Base-by-base conservation (phyloP, 2,888 invertebrate species). In the Morpho deidamia region DNA sequence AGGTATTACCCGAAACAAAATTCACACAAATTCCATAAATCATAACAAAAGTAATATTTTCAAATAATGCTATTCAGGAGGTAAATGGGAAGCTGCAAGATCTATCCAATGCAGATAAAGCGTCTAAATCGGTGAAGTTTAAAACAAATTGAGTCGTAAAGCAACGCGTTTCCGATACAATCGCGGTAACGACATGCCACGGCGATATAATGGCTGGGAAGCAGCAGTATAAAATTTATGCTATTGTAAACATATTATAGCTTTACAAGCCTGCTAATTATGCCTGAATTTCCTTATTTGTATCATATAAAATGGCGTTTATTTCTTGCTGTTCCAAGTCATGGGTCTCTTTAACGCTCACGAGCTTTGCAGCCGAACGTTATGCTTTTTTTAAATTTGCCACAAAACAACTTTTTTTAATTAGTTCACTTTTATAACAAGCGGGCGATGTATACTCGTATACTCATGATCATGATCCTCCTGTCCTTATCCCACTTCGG, bases 141-240 rank as follows among this genome's bases (percentile, higher is more conserved):
- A 38, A 46, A 53, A 57, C 50, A 43, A 41, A 57, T 51, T n/a
- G 55, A 33, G 42, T 51, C 55, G 51, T 56, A 55, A 55, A 60
- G 44, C 44, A 34, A 51, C 42, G 51, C 48, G 45, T 43, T 46
- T 23, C 41, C 54, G 41, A 49, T 51, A 44, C 51, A 47, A 51
- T 54, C 51, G 42, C 45, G 48, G 48, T 58, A 45, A 50, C 42
- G 11, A 11, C 53, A 43, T 49, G 32, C 32, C 40, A 35, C 12
- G 38, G 53, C 49, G 32, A 53, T 49, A 53, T 52, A 37, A 37
- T 43, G 32, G 33, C 41, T 33, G 42, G 38, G 11, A 8, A 12
- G 12, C 12, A 7, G 7, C 12, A 11, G 14, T 10, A 8, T 12
- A 12, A 10, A 12, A 14, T 14, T 41, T 12, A 39, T 39, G n/a